Percentiles rank a stretch among this genome's conserved stretches.
Conservation (phyloP, 2,888 invertebrate genomes). For the Pherbina coryleti region DNA sequence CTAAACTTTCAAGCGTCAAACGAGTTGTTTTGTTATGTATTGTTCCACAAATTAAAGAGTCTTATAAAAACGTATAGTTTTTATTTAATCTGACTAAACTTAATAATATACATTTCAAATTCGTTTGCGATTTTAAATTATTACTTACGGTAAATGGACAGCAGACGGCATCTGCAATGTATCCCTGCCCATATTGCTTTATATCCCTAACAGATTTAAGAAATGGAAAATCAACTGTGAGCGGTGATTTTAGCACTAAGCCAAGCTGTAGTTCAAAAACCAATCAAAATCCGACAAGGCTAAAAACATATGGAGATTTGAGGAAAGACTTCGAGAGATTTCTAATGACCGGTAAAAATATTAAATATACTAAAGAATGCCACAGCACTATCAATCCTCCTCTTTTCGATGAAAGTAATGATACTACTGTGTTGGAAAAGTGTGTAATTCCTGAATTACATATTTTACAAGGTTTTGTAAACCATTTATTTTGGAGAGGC, state of each 20-base stretch:
- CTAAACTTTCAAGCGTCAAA: not conserved
- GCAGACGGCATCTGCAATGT: constrained; percentile 4
- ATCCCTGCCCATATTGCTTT: too few relatives aligned
- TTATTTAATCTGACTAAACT: not conserved
- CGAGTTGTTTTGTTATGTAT: not conserved
- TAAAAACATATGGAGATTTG: not conserved
- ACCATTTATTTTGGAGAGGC: not conserved
- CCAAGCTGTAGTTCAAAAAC: not conserved
- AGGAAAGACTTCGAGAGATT: not conserved
- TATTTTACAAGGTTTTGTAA: not conserved
- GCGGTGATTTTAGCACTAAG: not conserved
- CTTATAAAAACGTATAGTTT: not conserved
- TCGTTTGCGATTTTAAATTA: not conserved
- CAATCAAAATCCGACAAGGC: not conserved
- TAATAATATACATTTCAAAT: not conserved
- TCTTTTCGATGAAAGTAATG: not conserved
- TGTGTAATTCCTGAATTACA: not conserved
- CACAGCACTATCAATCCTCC: too few relatives aligned
- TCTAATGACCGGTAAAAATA: not conserved
- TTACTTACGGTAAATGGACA: not conserved
- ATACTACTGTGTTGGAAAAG: not conserved
- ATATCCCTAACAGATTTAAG: too few relatives aligned
- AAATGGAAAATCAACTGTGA: not conserved
- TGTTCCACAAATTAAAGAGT: not conserved
- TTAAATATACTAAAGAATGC: not conserved